phyloP scores from a whole-genome alignment of 2,888 invertebrate species.

The Nemapogon koenigi region DNA sequence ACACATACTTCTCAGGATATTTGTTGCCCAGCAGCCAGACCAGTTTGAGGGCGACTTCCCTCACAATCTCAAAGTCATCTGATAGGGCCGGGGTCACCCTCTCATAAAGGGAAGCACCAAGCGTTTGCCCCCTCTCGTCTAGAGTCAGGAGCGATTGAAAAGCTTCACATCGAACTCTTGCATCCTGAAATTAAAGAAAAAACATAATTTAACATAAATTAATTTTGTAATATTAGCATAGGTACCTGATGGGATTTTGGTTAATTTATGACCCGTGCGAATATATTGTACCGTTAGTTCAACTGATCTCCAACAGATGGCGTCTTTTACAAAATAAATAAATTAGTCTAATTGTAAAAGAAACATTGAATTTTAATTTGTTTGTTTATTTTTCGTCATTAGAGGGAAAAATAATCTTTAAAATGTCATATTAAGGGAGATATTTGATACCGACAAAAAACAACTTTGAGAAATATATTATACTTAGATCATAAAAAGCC shows the following conservation, averaged over 20 bases:
- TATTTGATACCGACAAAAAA: too few relatives aligned
- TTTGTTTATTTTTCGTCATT: too few relatives aligned
- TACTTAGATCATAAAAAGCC: too few relatives aligned
- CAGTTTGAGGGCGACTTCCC: constrained; percentile 84
- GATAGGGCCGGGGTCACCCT: constrained; percentile 76
- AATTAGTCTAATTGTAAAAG: too few relatives aligned
- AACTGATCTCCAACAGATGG: too few relatives aligned
- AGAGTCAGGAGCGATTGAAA: constrained; percentile 85
- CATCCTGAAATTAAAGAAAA: constrained; percentile 69
- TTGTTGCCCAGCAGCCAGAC: constrained; percentile 86
- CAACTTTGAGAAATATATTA: constrained; percentile 10
- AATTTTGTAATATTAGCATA: neutral
- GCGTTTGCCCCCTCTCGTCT: constrained; percentile 79
- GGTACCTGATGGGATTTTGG: too few relatives aligned
- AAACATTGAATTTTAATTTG: too few relatives aligned
- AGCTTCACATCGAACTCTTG: constrained; percentile 88
- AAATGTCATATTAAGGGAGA: too few relatives aligned
- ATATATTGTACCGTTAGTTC: too few relatives aligned
- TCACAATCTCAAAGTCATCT: constrained; percentile 94
- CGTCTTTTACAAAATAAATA: too few relatives aligned
- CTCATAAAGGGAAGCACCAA: constrained; percentile 72
- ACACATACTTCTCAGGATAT: constrained; percentile 82
- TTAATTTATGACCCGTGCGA: too few relatives aligned
- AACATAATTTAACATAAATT: neutral
- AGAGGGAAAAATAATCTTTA: too few relatives aligned